phyloP scores from a whole-genome alignment of 2,113 vertebrate species.

The rabbit (Oryctolagus cuniculus) region DNA sequence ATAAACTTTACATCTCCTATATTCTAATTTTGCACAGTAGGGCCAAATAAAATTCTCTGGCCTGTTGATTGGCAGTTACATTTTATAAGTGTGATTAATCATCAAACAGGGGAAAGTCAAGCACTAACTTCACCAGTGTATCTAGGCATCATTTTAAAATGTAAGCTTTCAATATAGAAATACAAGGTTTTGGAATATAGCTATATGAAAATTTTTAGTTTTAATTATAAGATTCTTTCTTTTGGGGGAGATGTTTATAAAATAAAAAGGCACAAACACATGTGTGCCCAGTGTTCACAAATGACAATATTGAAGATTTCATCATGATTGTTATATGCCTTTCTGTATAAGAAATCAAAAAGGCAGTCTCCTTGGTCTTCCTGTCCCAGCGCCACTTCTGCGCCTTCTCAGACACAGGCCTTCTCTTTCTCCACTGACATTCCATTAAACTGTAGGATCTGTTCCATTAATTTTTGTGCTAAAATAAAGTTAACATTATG shows the following conservation, averaged over 20 bases:
- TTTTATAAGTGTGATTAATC: constrained; percentile 18
- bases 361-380: not conserved
- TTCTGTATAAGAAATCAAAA: not conserved
- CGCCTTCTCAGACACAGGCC: not conserved
- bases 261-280: not conserved
- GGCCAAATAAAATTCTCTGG: not conserved
- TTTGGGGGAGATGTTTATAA: not conserved
- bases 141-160: constrained; percentile 6
- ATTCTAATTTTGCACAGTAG: not conserved
- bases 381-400: too few species aligned
- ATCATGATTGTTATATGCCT: not conserved
- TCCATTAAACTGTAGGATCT: not conserved
- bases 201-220: not conserved
- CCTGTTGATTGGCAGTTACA: not conserved
- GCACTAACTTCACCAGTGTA: not conserved
- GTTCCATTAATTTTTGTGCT: not conserved
- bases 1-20: not conserved
- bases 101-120: not conserved
- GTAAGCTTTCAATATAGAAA: not conserved
- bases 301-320: not conserved
- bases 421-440: not conserved
- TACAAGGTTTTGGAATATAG: not conserved
- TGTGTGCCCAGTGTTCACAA: not conserved
- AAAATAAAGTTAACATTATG: constrained; percentile 14
- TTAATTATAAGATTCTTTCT: constrained; percentile 31